Evolutionary conservation across 1,140 invertebrate species (phyloP).

Genomic region (Rhizoglyphus robini): DNA sequence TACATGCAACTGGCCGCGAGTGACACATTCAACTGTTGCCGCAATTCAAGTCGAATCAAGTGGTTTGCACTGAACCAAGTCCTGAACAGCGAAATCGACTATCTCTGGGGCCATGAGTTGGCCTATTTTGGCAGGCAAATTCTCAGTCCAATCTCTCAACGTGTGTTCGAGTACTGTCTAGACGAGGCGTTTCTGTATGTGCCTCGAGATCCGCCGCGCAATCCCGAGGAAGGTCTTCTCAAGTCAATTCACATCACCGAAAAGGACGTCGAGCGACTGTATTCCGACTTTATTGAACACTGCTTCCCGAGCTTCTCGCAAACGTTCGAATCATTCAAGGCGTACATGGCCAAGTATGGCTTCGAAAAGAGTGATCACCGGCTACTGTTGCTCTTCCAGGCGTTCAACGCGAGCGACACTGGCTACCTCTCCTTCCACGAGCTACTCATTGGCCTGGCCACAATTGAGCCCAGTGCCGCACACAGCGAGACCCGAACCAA

Average conservation of each 20-base stretch:
- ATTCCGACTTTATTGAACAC: conserved; percentile 17
- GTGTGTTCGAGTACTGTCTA: neutral
- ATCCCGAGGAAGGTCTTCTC: too few species aligned
- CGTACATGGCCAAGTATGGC: too few species aligned
- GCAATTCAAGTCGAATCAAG: neutral
- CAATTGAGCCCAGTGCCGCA: conserved; percentile 39
- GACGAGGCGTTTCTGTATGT: conserved; percentile 13
- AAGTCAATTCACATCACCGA: too few species aligned
- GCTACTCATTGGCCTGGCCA: conserved; percentile 39
- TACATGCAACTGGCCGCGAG: too few species aligned
- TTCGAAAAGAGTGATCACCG: conserved; percentile 3
- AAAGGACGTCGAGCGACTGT: too few species aligned
- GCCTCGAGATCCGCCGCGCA: too few species aligned
- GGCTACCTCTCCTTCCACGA: too few species aligned
- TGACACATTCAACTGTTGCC: neutral
- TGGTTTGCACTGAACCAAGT: conserved; percentile 7
- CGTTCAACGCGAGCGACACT: conserved; percentile 17
- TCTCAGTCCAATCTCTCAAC: too few species aligned
- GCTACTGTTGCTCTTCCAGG: conserved; percentile 13
- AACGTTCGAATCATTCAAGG: conserved; percentile 13
- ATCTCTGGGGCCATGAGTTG: conserved; percentile 13
- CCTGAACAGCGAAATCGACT: too few species aligned
- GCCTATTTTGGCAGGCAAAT: too few species aligned
- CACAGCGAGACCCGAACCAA: conserved; percentile 41
- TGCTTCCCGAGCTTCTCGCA: too few species aligned